Conservation (phyloP, 2,888 invertebrate species). For the Cylloceria caligata region DNA sequence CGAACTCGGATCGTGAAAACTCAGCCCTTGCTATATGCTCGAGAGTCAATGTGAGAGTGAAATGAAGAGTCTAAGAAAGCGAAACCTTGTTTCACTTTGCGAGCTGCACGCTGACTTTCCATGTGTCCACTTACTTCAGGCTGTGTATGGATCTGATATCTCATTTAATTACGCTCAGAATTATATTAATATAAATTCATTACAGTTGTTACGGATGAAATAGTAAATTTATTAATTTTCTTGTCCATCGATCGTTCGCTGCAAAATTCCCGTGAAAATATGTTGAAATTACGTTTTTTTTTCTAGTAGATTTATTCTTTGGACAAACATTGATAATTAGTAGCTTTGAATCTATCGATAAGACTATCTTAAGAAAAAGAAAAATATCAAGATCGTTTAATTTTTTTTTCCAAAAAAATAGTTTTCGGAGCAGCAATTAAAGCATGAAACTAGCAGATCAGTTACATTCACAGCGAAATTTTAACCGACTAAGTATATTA, state of each 20-base stretch:
- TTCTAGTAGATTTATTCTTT: too few relatives aligned
- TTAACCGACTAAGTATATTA: too few relatives aligned
- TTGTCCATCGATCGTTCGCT: background rate
- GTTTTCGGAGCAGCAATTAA: background rate
- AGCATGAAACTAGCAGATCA: background rate
- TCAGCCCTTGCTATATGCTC: conserved; percentile 68
- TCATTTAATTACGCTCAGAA: background rate
- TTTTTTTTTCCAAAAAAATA: background rate
- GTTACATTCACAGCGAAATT: too few relatives aligned
- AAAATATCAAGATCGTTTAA: too few relatives aligned
- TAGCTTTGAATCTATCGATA: too few relatives aligned
- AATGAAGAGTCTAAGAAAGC: conserved; percentile 78
- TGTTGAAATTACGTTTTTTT: too few relatives aligned
- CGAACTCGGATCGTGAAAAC: conserved; percentile 74
- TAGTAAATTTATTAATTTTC: background rate
- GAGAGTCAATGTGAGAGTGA: conserved; percentile 75
- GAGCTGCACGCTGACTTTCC: conserved; percentile 43
- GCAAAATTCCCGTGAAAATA: too few relatives aligned
- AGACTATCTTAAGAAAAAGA: too few relatives aligned
- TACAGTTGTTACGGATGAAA: background rate
- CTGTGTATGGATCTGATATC: conserved; percentile 1
- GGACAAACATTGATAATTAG: too few relatives aligned
- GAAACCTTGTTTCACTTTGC: conserved; percentile 73
- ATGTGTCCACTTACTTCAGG: conserved; percentile 41
- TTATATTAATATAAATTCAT: background rate